Evolutionary conservation across 2,888 invertebrate species (phyloP).

Genomic region (Hypsopygia costalis): DNA sequence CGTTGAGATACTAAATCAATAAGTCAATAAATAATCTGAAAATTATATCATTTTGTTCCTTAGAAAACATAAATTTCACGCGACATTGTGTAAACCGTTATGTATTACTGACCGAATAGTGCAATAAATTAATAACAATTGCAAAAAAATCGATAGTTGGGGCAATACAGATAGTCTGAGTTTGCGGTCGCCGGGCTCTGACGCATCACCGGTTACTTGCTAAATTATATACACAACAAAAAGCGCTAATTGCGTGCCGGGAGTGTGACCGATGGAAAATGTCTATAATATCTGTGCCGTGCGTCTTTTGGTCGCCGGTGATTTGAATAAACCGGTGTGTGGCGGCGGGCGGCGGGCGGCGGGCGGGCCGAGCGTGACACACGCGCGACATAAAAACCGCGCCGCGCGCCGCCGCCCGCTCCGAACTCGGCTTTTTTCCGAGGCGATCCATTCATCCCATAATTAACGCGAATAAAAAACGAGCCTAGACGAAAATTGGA

Average conservation of each 20-base stretch:
- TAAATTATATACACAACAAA: conserved; percentile 22
- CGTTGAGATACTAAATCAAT: no score
- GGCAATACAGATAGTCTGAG: no score
- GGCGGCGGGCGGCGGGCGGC: conserved; percentile 15
- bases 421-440: conserved; percentile 34
- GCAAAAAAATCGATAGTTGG: no score
- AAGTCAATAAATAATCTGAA: no score
- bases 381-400: conserved; percentile 53
- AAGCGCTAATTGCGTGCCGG: conserved; percentile 24
- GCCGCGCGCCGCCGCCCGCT: conserved; percentile 19
- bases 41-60: no score
- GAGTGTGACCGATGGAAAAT: conserved; percentile 40
- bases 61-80: no score
- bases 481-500: conserved; percentile 63
- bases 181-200: no score
- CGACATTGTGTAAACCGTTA: no score
- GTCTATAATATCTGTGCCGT: conserved; percentile 24
- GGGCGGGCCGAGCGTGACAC: conserved; percentile 45
- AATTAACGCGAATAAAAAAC: conserved; percentile 73
- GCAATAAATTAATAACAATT: no score
- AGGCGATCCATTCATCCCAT: conserved; percentile 59
- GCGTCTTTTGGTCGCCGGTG: conserved; percentile 27
- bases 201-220: conserved; percentile 16
- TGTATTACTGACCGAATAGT: no score
- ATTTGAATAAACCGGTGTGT: conserved; percentile 40